Conservation (phyloP, 2,113 vertebrate species). For the Phaethornis superciliosus region DNA sequence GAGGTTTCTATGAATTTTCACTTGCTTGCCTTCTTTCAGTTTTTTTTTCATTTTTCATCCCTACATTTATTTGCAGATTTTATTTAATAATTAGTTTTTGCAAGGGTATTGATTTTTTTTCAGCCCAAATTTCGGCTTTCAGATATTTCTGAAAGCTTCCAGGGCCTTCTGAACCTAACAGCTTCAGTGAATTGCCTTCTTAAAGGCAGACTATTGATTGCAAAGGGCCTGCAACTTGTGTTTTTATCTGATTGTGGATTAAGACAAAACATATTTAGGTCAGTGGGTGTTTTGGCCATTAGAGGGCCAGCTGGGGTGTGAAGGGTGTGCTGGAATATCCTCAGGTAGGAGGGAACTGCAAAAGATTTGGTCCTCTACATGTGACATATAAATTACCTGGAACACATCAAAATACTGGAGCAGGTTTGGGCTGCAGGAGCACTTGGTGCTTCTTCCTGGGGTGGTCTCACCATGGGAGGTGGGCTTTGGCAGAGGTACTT, state of each 20-base stretch:
- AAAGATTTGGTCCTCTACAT: neutral
- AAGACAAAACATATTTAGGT: neutral
- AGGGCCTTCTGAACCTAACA: neutral
- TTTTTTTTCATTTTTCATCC: fast-evolving
- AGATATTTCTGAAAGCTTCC: neutral
- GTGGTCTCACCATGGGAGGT: neutral
- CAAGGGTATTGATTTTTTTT: neutral
- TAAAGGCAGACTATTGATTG: neutral
- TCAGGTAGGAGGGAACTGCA: neutral
- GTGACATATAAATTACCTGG: neutral
- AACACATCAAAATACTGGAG: neutral
- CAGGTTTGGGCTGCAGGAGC: neutral
- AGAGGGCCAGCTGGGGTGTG: neutral
- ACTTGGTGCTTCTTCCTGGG: neutral
- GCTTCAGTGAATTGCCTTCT: neutral
- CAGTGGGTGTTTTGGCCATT: neutral
- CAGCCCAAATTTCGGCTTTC: neutral
- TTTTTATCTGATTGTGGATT: neutral
- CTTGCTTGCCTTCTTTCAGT: neutral
- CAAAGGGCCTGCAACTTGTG: neutral
- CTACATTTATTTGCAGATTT: neutral
- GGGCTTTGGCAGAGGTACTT: neutral
- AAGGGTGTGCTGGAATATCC: neutral
- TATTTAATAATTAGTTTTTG: neutral
- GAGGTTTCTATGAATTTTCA: neutral